A percentile compares a stretch with the other conserved stretches of the same genome.
Evolutionary conservation across 2,113 vertebrate genomes (phyloP).

Genomic region (Lycocorax pyrrhopterus): DNA sequence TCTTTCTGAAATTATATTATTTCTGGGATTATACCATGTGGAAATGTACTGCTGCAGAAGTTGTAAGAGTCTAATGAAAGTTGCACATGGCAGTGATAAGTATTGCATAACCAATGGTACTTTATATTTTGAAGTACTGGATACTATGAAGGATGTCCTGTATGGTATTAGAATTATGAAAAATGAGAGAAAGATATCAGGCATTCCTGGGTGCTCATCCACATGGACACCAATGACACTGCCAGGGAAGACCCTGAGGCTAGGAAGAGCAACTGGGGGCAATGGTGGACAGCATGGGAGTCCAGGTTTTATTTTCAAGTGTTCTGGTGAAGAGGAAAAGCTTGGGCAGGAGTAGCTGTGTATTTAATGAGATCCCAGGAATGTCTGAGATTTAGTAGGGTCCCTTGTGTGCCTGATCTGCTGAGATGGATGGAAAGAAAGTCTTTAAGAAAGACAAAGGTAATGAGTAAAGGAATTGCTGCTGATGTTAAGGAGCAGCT

Average conservation of each 20-base stretch:
- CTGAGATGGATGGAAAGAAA: background rate
- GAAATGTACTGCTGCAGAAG: background rate
- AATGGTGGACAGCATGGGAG: background rate
- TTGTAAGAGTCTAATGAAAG: background rate
- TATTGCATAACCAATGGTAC: background rate
- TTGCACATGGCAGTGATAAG: background rate
- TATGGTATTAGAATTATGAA: background rate
- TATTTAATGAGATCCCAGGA: background rate
- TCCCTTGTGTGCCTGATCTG: rapidly evolving
- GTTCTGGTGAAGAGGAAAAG: background rate
- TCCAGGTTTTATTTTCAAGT: background rate
- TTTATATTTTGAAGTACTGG: background rate
- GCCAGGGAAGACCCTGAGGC: background rate
- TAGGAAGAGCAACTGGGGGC: background rate
- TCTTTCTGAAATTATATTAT: background rate
- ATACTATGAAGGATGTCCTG: no score
- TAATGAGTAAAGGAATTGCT: background rate
- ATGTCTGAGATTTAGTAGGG: background rate
- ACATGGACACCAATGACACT: background rate
- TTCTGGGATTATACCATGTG: background rate
- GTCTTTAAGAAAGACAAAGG: background rate
- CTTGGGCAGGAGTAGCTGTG: background rate
- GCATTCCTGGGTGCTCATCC: background rate
- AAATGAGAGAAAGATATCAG: background rate
- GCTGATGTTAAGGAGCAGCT: background rate